These are phyloP conservation scores for Clarias pachynema DNA, from an alignment of 2,797 vertebrate species.

Conservation along the genomic window DNA sequence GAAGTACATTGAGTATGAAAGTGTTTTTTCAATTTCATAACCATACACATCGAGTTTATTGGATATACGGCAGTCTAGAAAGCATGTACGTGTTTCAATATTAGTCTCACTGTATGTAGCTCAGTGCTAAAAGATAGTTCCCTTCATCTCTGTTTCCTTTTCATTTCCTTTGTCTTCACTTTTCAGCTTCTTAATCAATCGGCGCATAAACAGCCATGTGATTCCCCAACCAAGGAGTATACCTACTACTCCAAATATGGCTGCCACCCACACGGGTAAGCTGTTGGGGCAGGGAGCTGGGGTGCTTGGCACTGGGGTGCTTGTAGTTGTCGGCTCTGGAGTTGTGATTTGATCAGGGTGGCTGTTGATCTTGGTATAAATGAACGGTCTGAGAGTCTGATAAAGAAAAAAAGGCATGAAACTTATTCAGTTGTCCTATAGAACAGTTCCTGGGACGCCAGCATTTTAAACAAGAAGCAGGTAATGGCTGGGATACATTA, in stretches of 20 bases:
- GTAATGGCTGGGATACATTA: too few species aligned
- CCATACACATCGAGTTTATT: neutral
- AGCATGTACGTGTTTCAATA: neutral
- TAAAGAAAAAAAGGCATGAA: conserved; percentile 36
- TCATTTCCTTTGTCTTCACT: conserved; percentile 82
- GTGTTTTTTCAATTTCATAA: neutral
- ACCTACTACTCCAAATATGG: conserved; percentile 18
- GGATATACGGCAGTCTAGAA: neutral
- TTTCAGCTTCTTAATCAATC: conserved; percentile 79
- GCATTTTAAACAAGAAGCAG: too few species aligned
- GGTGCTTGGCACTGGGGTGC: conserved; percentile 4
- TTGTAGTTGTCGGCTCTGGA: conserved; percentile 7
- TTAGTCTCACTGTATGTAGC: neutral
- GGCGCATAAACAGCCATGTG: conserved; percentile 52
- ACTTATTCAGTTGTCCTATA: too few species aligned
- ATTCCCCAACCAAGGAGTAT: conserved; percentile 32
- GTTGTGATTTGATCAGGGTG: conserved; percentile 13
- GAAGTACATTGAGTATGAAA: neutral
- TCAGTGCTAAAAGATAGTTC: conserved; percentile 19
- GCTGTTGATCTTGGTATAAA: conserved; percentile 84
- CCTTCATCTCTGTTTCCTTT: conserved; percentile 71
- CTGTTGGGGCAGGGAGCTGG: neutral
- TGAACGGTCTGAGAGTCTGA: conserved; percentile 79
- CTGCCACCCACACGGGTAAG: conserved; percentile 35
- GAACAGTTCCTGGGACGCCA: neutral